A percentile compares a stretch with the other conserved stretches of the same genome.
phyloP scores from a whole-genome alignment of 2,113 vertebrate species.

The Scomber scombrus region DNA sequence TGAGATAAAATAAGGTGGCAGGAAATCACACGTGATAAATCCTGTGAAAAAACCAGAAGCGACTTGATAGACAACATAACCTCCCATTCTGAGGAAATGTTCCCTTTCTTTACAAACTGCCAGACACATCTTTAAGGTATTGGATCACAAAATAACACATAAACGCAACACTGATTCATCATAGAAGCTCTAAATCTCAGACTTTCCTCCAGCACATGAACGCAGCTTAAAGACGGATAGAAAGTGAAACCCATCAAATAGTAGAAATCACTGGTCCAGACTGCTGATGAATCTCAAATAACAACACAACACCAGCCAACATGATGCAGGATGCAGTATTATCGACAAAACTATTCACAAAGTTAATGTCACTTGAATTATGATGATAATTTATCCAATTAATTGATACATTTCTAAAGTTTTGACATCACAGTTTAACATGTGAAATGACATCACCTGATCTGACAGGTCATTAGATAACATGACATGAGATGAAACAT shows the following conservation, averaged over 20 bases:
- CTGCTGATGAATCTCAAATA: too few relatives aligned
- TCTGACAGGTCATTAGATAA: not conserved
- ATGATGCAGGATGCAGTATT: too few relatives aligned
- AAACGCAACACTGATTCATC: not conserved
- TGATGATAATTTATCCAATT: too few relatives aligned
- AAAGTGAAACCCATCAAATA: too few relatives aligned
- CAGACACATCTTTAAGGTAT: not conserved
- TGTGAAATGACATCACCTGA: not conserved
- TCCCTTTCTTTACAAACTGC: not conserved
- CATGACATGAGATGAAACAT: not conserved
- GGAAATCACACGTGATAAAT: slow-evolving; percentile 30
- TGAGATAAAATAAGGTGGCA: slow-evolving; percentile 23
- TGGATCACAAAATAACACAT: not conserved
- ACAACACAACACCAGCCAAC: too few relatives aligned
- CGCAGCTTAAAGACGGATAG: too few relatives aligned
- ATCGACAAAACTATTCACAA: too few relatives aligned
- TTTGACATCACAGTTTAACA: too few relatives aligned
- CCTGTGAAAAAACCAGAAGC: not conserved
- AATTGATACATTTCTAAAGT: too few relatives aligned
- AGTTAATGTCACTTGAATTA: too few relatives aligned
- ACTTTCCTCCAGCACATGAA: not conserved
- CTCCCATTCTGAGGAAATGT: not conserved
- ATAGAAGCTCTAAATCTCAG: not conserved
- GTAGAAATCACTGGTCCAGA: too few relatives aligned
- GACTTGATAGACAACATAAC: not conserved